Evolutionary conservation across 2,888 invertebrate genomes (phyloP).

Genomic region (Conomelus anceps): DNA sequence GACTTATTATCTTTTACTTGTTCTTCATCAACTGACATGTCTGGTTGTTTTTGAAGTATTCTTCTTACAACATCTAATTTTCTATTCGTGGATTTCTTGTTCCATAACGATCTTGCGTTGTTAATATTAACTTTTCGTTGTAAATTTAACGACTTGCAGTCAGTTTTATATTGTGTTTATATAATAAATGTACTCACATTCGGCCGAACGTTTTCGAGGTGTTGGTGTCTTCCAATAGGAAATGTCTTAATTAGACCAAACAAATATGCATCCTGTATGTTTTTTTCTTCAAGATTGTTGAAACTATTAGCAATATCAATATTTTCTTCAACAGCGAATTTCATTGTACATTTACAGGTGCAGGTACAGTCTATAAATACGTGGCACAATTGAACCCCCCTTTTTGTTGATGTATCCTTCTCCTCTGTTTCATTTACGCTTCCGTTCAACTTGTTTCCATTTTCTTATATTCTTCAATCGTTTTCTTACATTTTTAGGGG

Average conservation of each 20-base stretch:
- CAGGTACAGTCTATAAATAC: neutral
- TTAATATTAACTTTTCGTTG: no score
- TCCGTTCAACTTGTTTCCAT: neutral
- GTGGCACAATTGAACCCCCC: neutral
- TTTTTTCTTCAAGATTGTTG: neutral
- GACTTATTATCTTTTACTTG: neutral
- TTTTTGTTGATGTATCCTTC: neutral
- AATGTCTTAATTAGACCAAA: neutral
- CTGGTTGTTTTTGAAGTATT: no score
- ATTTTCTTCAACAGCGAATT: neutral
- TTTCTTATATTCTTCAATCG: neutral
- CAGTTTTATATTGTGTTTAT: no score
- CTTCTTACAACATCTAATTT: no score
- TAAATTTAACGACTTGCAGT: no score
- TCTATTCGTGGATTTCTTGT: no score
- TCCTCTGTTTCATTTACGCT: neutral
- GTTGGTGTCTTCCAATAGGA: no score
- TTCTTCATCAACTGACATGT: neutral
- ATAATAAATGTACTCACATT: no score
- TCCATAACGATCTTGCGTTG: no score
- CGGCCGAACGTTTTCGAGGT: no score
- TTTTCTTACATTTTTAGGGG: neutral
- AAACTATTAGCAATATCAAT: neutral
- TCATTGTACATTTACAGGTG: neutral
- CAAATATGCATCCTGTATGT: constrained; percentile 5